Conservation (phyloP, 2,113 vertebrate species). For the Taxidea taxus region DNA sequence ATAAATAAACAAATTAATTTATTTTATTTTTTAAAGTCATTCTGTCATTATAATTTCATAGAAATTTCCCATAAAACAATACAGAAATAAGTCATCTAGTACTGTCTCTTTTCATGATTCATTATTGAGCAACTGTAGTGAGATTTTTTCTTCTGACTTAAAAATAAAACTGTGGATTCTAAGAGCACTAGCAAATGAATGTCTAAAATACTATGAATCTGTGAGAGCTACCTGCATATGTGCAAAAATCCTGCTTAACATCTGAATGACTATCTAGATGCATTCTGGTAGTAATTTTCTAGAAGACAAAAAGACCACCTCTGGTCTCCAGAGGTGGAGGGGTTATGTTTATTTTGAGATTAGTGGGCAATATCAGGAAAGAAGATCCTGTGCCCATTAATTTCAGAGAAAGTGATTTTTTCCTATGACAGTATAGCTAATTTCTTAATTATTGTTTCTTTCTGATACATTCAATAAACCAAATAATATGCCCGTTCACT, state of each 20-base stretch:
- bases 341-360: not conserved
- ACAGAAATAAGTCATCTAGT: not conserved
- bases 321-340: no score
- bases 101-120: not conserved
- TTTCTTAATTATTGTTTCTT: constrained; percentile 51
- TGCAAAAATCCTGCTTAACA: constrained; percentile 13
- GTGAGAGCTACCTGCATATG: not conserved
- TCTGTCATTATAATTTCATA: not conserved
- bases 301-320: not conserved
- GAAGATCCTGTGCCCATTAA: not conserved
- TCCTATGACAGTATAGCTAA: not conserved
- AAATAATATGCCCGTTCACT: not conserved
- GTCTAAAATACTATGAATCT: not conserved
- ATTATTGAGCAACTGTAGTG: not conserved
- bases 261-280: constrained; percentile 3
- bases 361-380: not conserved
- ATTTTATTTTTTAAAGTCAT: constrained; percentile 10
- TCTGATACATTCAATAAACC: not conserved
- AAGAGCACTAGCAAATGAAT: not conserved
- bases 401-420: not conserved
- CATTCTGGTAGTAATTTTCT: not conserved
- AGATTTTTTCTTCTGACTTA: not conserved
- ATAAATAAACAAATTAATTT: not conserved
- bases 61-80: not conserved
- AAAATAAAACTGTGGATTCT: not conserved